These are phyloP conservation scores for Cerceris ruficornis DNA, from an alignment of 2,888 invertebrate genomes.

Conservation along the genomic window DNA sequence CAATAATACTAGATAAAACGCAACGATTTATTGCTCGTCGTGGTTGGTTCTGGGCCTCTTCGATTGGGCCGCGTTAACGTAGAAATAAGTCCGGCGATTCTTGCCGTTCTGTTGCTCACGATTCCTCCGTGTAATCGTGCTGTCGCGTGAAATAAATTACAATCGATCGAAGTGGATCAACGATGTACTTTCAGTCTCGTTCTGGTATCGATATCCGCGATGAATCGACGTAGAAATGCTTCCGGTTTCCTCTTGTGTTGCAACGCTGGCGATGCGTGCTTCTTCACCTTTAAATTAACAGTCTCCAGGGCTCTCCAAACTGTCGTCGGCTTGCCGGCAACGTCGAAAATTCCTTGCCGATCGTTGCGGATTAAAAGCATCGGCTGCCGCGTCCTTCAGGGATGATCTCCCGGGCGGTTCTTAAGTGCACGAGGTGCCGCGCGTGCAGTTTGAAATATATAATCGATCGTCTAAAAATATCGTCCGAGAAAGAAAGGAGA, in stretches of 20 bases:
- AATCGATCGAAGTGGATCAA: constrained; percentile 36
- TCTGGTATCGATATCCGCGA: constrained; percentile 26
- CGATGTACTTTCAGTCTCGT: constrained; percentile 51
- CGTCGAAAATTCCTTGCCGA: too few species aligned
- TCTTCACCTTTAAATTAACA: constrained; percentile 20
- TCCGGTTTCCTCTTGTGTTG: not conserved
- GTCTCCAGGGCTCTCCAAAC: constrained; percentile 24
- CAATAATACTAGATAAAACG: constrained; percentile 21
- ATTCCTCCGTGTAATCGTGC: not conserved
- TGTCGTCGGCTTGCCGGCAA: not conserved
- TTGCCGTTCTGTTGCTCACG: not conserved
- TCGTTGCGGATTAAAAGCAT: too few species aligned
- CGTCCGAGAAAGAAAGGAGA: constrained; percentile 27
- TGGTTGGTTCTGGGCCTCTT: not conserved
- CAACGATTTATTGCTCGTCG: constrained; percentile 20
- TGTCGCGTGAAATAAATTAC: constrained; percentile 43
- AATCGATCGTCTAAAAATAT: constrained; percentile 59
- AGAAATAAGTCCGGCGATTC: not conserved
- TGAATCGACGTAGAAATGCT: constrained; percentile 29
- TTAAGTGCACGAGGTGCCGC: constrained; percentile 16
- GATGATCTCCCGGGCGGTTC: constrained; percentile 5
- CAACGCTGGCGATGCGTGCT: too few species aligned
- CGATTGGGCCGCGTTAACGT: not conserved
- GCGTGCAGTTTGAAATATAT: constrained; percentile 34
- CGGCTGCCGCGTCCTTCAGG: not conserved